Base-by-base conservation (phyloP, 2,113 vertebrate species). In the Channa argus region DNA sequence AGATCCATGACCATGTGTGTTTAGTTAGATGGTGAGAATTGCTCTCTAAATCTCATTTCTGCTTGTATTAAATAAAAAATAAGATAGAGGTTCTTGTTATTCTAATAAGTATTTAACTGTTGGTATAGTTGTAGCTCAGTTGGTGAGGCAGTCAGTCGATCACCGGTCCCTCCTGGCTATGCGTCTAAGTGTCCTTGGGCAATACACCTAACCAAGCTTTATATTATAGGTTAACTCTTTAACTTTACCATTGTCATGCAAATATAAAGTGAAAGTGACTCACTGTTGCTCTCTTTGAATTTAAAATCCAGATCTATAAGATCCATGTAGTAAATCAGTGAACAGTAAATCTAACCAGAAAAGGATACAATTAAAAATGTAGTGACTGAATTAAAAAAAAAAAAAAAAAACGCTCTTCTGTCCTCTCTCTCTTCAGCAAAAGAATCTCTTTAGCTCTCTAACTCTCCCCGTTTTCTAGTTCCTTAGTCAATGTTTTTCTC, bases 1-100 rank as follows among this genome's bases (percentile, higher is more conserved):
- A 95, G 89, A 95, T 98, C 76, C 95, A 98, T 80, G 86, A 95
- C 85, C 91, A 93, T 59, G 96, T 96, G 50, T 98, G 96, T 88
- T 88, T 96, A 87, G 95, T 96, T 82, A 96, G 96, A 95, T 98
- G 97, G 97, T 98, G 88, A 96, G 96, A 78, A 54, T 15, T 36
- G 5, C 8, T 24, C 44, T n/a, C 54, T 44, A 10, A 60, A 43
- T 43, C 24, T 10, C 2, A 3, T 14, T n/a, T n/a, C 14, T 49
- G 3, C 2, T n/a, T 49, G 46, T 49, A 2, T 14, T 49, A n/a
- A n/a, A 14, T n/a, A 10, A 2, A 70, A 39, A 36, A 24, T 24
- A 24, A 24, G 1, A 24, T 24, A 24, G 24, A 24, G 24, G 24
- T 24, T 24, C 24, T 24, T 24, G 24, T 24, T 24, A 24, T 24